phyloP scores from a whole-genome alignment of 1,140 invertebrate genomes.

The Brachionus rotundiformis region DNA sequence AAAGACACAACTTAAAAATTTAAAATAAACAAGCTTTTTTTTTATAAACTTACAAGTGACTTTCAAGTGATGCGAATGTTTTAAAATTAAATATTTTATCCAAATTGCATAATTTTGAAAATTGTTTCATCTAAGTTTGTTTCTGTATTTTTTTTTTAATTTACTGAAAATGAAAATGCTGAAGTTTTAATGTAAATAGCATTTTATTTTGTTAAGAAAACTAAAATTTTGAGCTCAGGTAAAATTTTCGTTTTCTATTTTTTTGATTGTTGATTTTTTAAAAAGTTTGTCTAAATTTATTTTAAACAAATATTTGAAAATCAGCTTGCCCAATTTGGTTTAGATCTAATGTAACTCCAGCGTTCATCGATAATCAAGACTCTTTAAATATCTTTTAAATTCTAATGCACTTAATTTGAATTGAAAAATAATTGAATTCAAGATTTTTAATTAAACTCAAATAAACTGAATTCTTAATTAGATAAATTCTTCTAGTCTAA shows the following conservation, averaged over 20 bases:
- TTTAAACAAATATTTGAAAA: slow-evolving; percentile 6
- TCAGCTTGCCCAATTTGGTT: neutral
- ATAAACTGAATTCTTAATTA: neutral
- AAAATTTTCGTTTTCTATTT: neutral
- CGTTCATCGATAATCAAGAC: neutral
- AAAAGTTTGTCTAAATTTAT: neutral
- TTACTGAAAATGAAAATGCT: neutral
- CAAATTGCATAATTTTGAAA: neutral
- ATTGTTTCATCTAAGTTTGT: neutral
- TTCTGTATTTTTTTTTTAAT: neutral
- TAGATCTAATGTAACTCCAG: neutral
- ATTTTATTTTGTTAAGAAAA: neutral
- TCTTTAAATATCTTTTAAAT: neutral
- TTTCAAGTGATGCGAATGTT: neutral
- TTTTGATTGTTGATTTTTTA: neutral
- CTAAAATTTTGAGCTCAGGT: slow-evolving; percentile 7
- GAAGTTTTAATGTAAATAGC: slow-evolving; percentile 12
- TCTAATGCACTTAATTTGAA: neutral
- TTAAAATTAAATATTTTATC: slow-evolving; percentile 4
- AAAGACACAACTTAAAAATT: neutral
- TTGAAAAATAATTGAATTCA: neutral
- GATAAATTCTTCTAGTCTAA: neutral
- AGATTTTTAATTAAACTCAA: neutral
- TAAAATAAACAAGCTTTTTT: neutral
- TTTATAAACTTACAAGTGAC: slow-evolving; percentile 14